These are phyloP conservation scores for Pogonomyrmex californicus DNA, from an alignment of 1,140 invertebrate species.

Conservation along the genomic window DNA sequence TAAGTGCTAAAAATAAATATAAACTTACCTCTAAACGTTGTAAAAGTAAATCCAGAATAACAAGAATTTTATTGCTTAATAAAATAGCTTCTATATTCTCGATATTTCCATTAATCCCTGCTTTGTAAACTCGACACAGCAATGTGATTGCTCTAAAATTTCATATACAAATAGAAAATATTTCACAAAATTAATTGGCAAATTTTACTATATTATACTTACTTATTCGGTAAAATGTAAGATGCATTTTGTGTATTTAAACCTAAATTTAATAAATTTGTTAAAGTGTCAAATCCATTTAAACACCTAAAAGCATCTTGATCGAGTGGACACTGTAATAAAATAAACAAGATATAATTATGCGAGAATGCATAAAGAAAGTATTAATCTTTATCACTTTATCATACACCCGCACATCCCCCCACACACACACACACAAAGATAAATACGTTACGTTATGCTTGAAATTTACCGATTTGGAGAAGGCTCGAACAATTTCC, in stretches of 20 bases:
- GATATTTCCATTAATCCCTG: slow-evolving; percentile 87
- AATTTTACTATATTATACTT: slow-evolving; percentile 74
- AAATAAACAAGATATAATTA: slow-evolving; percentile 43
- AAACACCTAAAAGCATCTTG: slow-evolving; percentile 87
- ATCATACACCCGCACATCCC: too few species aligned
- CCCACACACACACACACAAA: too few species aligned
- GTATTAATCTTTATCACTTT: neutral
- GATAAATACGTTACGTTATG: too few species aligned
- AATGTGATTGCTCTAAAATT: slow-evolving; percentile 89
- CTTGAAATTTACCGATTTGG: slow-evolving; percentile 86
- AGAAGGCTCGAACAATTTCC: slow-evolving; percentile 89
- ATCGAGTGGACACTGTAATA: slow-evolving; percentile 85
- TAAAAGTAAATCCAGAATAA: slow-evolving; percentile 90
- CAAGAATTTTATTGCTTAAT: slow-evolving; percentile 90
- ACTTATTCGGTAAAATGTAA: slow-evolving; percentile 88
- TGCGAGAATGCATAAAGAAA: neutral
- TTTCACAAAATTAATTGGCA: neutral
- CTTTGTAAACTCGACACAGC: slow-evolving; percentile 88
- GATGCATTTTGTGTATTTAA: slow-evolving; percentile 84
- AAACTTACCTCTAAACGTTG: slow-evolving; percentile 89
- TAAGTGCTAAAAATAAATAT: neutral
- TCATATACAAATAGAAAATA: slow-evolving; percentile 21
- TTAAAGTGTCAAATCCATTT: slow-evolving; percentile 88
- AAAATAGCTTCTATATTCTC: slow-evolving; percentile 90
- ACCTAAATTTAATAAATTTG: slow-evolving; percentile 84